Conservation (phyloP, 2,797 vertebrate species). For the Anabas testudineus region DNA sequence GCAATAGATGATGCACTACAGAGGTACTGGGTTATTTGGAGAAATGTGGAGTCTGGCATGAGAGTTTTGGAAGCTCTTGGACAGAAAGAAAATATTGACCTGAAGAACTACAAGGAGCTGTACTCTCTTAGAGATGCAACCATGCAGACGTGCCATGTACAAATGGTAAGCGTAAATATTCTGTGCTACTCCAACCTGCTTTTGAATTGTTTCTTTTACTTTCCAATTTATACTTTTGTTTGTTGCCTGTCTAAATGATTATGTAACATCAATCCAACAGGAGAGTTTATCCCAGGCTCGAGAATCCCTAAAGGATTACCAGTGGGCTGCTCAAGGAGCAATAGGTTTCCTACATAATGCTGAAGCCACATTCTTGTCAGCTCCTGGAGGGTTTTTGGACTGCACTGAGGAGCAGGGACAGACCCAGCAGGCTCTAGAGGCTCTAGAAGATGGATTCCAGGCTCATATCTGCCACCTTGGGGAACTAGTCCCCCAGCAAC, state of each 20-base stretch:
- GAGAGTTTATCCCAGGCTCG: slow-evolving; percentile 81
- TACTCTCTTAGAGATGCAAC: slow-evolving; percentile 70
- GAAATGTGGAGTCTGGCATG: slow-evolving; percentile 82
- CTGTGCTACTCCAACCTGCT: background rate
- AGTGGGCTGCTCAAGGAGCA: slow-evolving; percentile 79
- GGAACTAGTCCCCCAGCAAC: slow-evolving; percentile 74
- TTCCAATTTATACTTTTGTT: background rate
- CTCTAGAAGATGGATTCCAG: slow-evolving; percentile 83
- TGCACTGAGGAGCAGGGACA: slow-evolving; percentile 74
- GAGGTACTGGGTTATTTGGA: slow-evolving; percentile 84
- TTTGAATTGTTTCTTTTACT: background rate
- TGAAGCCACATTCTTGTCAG: slow-evolving; percentile 76
- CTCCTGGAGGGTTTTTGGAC: slow-evolving; percentile 73
- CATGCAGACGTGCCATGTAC: slow-evolving; percentile 77
- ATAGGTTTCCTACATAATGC: slow-evolving; percentile 75
- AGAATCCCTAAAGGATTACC: slow-evolving; percentile 81
- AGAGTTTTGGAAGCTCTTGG: slow-evolving; percentile 76
- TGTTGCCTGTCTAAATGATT: slow-evolving; percentile 9
- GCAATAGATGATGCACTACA: slow-evolving; percentile 80
- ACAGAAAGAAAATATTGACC: slow-evolving; percentile 51
- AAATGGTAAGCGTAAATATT: slow-evolving; percentile 81
- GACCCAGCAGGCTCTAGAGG: slow-evolving; percentile 60
- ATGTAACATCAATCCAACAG: slow-evolving; percentile 74
- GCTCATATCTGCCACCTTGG: slow-evolving; percentile 77
- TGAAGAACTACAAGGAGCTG: slow-evolving; percentile 68